Evolutionary conservation across 2,888 invertebrate species (phyloP).

Genomic region (Sussaba pulchella): DNA sequence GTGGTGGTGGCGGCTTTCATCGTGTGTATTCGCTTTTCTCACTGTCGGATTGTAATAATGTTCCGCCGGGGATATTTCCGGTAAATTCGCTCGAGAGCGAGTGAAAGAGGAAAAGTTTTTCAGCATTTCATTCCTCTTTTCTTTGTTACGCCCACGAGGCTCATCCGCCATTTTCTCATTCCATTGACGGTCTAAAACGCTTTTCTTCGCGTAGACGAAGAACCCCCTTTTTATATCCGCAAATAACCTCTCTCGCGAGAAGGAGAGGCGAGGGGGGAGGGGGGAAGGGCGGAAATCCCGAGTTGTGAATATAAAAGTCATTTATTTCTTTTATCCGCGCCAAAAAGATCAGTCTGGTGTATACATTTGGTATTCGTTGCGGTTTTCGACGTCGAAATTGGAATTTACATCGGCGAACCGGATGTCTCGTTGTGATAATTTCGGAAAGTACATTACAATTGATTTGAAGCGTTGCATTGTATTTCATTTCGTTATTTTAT

Average conservation of each 20-base stretch:
- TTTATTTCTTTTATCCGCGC: conserved; percentile 33
- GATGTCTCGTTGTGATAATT: background rate
- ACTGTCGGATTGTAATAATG: conserved; percentile 40
- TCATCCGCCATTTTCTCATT: conserved; percentile 38
- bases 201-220: conserved; percentile 32
- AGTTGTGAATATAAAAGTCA: conserved; percentile 15
- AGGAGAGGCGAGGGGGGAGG: too few species aligned
- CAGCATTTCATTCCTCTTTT: conserved; percentile 10
- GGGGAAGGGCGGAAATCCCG: conserved; percentile 6
- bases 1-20: background rate
- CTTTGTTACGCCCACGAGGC: conserved; percentile 36
- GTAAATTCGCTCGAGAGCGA: conserved; percentile 1
- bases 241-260: background rate
- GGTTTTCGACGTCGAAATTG: conserved; percentile 6
- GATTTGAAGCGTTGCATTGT: background rate
- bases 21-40: conserved; percentile 23
- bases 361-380: conserved; percentile 5
- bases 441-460: background rate
- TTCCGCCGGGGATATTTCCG: conserved; percentile 32
- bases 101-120: conserved; percentile 22
- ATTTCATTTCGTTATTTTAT: background rate
- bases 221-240: conserved; percentile 15
- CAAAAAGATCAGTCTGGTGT: background rate
- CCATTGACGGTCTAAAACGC: conserved; percentile 24
- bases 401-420: background rate